Evolutionary conservation across 2,797 vertebrate genomes (phyloP).

Genomic region (Fratercula arctica): DNA sequence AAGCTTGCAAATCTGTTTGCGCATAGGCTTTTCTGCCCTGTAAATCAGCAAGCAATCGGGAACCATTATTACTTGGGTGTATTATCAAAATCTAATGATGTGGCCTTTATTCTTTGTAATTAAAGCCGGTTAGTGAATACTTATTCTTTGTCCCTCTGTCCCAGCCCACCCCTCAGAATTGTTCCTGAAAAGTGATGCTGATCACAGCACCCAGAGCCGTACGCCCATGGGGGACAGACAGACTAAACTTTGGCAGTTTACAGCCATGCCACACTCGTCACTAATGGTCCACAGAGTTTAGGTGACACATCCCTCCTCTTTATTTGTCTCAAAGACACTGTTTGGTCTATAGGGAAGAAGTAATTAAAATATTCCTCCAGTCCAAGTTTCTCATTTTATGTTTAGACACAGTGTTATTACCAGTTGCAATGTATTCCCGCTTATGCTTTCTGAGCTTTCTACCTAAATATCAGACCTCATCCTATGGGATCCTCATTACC

Average conservation of each 20-base stretch:
- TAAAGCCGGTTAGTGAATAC: not conserved
- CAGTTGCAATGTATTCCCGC: not conserved
- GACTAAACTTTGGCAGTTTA: not conserved
- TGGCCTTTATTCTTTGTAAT: not conserved
- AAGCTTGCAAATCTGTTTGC: not conserved
- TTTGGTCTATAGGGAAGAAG: not conserved
- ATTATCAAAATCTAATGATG: not conserved
- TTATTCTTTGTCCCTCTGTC: not conserved
- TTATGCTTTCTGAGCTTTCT: not conserved
- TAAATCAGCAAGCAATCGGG: not conserved
- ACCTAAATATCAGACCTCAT: not conserved
- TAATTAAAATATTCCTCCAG: not conserved
- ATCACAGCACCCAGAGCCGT: not conserved
- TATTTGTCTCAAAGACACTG: not conserved
- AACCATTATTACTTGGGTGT: not conserved
- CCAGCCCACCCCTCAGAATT: not conserved
- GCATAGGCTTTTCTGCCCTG: not conserved
- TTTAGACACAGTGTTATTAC: not conserved
- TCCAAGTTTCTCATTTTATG: not conserved
- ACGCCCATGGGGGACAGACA: not conserved
- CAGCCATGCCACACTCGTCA: fast-evolving
- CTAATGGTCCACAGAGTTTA: not conserved
- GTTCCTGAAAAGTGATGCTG: not conserved
- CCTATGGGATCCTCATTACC: not conserved
- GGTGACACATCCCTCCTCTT: not conserved